Base-by-base conservation (phyloP, 2,888 invertebrate species). In the Tetragonula carbonaria region DNA sequence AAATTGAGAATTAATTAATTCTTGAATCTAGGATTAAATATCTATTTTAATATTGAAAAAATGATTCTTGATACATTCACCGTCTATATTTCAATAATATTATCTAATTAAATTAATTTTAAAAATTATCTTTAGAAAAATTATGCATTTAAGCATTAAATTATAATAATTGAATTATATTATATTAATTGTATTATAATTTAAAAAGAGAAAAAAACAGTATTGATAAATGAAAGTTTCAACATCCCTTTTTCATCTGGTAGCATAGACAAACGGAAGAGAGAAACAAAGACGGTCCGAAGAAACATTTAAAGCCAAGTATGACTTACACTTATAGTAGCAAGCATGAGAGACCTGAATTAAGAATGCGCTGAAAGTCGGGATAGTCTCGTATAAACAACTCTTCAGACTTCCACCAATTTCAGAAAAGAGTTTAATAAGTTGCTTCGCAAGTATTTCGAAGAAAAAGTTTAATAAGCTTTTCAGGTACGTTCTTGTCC, bases 341-440 rank as follows among this genome's bases (percentile, higher is more conserved):
- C 33, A 16, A 28, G 38, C 38, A 73, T 68, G 55, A 73, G 72
- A 76, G 66, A 51, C 55, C 57, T 76, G 45, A 71, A 78, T 74
- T 70, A 82, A 77, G 59, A 71, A 82, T 77, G 74, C 66, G 16
- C 62, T 21, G 65, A n/a, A 74, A 77, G n/a, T 65, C 51, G 21
- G 51, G 51, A 74, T 28, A 45, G 33, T 62, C 73, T 71, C 18
- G 77, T 70, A 71, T 66, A 82, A 84, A 82, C 63, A 74, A 80
- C 71, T 71, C 70, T 71, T 28, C 70, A 33, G 38, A 78, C 74
- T 74, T 82, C 21, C 50, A 45, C 18, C 38, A 50, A 55, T 66
- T 74, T 78, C 28, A 68, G 63, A 78, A 59, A n/a, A 78, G 28
- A 74, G 70, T 80, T 82, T 71, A 74, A 74, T 71, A 66, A 82